phyloP scores from a whole-genome alignment of 2,888 invertebrate genomes.

The Synergus itoensis region DNA sequence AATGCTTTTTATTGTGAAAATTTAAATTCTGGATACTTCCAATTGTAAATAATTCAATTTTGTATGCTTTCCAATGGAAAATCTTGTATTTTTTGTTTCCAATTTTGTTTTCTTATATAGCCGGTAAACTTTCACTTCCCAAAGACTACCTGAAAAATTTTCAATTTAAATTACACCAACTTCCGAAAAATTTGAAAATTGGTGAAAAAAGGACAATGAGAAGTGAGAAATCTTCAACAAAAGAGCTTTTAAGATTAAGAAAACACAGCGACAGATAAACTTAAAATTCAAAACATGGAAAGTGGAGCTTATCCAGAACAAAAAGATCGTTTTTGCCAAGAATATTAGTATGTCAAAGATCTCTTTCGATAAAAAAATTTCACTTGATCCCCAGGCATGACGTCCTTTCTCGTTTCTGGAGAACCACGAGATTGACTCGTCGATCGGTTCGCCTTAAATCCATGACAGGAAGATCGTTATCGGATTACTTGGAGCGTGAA shows the following conservation, averaged over 20 bases:
- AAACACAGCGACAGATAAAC: not conserved
- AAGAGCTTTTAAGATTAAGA: not conserved
- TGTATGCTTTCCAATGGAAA: not conserved
- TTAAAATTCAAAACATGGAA: not conserved
- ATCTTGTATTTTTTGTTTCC: too few species aligned
- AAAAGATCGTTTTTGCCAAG: not conserved
- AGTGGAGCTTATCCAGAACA: not conserved
- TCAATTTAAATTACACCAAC: too few species aligned
- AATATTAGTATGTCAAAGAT: not conserved
- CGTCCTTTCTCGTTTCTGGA: not conserved
- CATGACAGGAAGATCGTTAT: constrained; percentile 29
- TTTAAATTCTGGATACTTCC: not conserved
- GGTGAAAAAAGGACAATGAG: not conserved
- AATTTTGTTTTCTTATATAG: too few species aligned
- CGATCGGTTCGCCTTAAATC: constrained; percentile 13
- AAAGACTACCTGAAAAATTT: too few species aligned
- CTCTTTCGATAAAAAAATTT: not conserved
- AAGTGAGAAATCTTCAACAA: not conserved
- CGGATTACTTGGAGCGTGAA: constrained; percentile 18
- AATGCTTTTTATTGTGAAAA: not conserved
- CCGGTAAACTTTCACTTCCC: too few species aligned
- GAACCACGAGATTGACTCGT: constrained; percentile 14
- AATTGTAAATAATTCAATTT: not conserved
- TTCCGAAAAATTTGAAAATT: not conserved
- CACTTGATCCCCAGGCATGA: not conserved